phyloP scores from a whole-genome alignment of 64 coral and sea anemone genomes.

The Trachythela sp. region DNA sequence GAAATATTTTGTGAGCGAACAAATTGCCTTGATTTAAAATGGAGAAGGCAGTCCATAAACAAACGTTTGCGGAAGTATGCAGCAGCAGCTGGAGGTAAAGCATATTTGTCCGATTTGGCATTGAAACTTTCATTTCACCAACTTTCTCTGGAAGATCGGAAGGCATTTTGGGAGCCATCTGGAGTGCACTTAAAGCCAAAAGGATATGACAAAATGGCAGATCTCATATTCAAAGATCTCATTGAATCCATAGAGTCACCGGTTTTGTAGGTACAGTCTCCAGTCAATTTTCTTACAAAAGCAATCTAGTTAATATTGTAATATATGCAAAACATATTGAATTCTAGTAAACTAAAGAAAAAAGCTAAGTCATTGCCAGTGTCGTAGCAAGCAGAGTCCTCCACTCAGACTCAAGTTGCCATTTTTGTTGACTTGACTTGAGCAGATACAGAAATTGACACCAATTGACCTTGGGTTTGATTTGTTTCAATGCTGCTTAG shows the following conservation, averaged over 20 bases:
- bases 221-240: conserved; percentile 45
- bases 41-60: conserved; percentile 73
- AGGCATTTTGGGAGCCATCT: conserved; percentile 59
- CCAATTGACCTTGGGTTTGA: too few species aligned
- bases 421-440: too few species aligned
- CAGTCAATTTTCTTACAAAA: too few species aligned
- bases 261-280: background rate
- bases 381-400: too few species aligned
- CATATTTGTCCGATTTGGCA: conserved; percentile 69
- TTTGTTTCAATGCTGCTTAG: too few species aligned
- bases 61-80: conserved; percentile 54
- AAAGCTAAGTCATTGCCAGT: too few species aligned
- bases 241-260: conserved; percentile 35
- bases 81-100: conserved; percentile 38
- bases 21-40: conserved; percentile 31
- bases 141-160: conserved; percentile 39
- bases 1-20: conserved; percentile 71
- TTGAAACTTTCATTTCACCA: conserved; percentile 53
- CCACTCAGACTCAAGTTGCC: too few species aligned
- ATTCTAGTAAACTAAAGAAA: too few species aligned
- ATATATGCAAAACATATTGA: too few species aligned
- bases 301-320: too few species aligned
- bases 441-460: too few species aligned
- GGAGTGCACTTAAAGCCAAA: conserved; percentile 75
- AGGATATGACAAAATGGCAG: conserved; percentile 85